Base-by-base conservation (phyloP, 2,888 invertebrate species). In the Drosophila acutilabella region DNA sequence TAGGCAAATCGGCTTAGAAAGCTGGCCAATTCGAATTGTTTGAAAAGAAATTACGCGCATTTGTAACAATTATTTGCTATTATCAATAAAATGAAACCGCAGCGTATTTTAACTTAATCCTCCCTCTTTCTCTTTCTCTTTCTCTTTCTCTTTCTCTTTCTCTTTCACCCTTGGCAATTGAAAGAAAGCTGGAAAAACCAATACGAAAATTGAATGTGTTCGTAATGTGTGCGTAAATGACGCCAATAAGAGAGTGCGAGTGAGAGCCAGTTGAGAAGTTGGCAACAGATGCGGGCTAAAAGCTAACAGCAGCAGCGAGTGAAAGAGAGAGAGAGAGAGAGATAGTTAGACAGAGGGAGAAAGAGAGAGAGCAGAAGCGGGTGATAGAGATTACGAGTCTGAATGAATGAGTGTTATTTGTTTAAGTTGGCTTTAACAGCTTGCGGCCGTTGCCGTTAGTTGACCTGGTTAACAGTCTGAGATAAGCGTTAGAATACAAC, bases 401-500 rank as follows among this genome's bases (percentile, higher is more conserved):
- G 67, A 73, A 74, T 84, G 84, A 81, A 78, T 81, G 74, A 81
- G 74, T 80, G 83, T 74, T 88, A 89, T 85, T 85, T 85, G 83
- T 82, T 88, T 82, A 85, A 82, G 75, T 88, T 80, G 78, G 86
- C 78, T 86, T 88, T 89, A 85, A 88, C 89, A 88, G 89, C 78
- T 88, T 82, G 83, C 78, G 80, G 86, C 73, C 64, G 80, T 79
- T 71, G 83, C 86, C 89, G 86, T 86, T 86, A 86, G 88, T 86
- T 86, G 86, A 88, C 89, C 86, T 86, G 84, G 81, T 86, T 81
- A 80, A 70, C 71, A 72, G 75, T 48, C 61, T 71, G 58, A 79
- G 79, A 81, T 79, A 79, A 79, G 79, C 81, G 79, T 67, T 81
- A 81, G 75, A 80, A 81, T 72, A 80, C 79, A 71, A 57, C 70